phyloP scores from a whole-genome alignment of 2,797 vertebrate species.

The Chromobotia macracanthus region DNA sequence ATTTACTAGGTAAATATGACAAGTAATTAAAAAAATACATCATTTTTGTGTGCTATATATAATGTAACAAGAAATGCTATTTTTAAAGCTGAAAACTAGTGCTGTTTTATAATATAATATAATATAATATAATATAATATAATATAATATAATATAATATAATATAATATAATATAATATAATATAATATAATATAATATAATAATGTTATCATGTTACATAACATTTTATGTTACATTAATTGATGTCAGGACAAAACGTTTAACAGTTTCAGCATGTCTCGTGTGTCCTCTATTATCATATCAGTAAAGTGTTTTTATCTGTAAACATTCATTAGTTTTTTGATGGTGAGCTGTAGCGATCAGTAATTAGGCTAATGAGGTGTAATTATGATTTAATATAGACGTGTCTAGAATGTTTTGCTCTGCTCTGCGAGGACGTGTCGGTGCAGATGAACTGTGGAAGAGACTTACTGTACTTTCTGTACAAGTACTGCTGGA shows the following conservation, averaged over 20 bases:
- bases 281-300: conserved; percentile 17
- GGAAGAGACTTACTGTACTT: neutral
- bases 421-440: neutral
- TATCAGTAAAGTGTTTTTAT: conserved; percentile 2
- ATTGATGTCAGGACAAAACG: neutral
- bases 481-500: neutral
- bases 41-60: too few species aligned
- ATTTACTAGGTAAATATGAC: neutral
- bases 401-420: conserved; percentile 27
- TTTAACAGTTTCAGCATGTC: neutral
- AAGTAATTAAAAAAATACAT: neutral
- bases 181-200: too few species aligned
- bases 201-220: neutral
- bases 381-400: conserved; percentile 46
- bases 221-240: neutral
- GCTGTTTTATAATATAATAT: too few species aligned
- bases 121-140: too few species aligned
- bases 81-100: too few species aligned
- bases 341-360: conserved; percentile 29
- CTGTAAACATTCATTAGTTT: conserved; percentile 38
- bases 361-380: conserved; percentile 49
- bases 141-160: too few species aligned
- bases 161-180: too few species aligned
- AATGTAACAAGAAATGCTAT: too few species aligned
- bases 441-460: neutral